Percentiles rank a stretch among this genome's conserved stretches.
Conservation (phyloP, 2,797 vertebrate genomes). For the Anguilla obscura region DNA sequence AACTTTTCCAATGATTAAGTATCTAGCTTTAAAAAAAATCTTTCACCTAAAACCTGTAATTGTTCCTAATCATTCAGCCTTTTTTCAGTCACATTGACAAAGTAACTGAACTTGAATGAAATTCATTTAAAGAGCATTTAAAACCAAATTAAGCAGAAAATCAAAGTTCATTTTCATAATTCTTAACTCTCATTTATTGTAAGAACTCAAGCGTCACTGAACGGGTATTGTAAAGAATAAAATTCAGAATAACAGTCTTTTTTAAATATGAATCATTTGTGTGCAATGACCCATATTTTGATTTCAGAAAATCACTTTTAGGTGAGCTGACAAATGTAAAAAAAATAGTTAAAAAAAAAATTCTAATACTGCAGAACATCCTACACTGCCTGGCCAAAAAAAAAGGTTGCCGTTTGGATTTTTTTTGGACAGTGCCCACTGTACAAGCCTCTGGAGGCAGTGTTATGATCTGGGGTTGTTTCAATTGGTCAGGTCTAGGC, state of each 20-base stretch:
- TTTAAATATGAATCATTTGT: neutral
- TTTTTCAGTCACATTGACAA: slow-evolving; percentile 2
- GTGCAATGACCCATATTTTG: neutral
- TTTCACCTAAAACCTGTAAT: slow-evolving; percentile 17
- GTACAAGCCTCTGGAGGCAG: no score
- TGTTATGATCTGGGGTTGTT: no score
- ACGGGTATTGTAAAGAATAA: neutral
- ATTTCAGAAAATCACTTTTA: neutral
- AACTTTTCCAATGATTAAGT: neutral
- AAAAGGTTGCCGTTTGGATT: no score
- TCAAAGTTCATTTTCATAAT: neutral
- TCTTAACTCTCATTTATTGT: neutral
- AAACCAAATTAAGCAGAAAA: neutral
- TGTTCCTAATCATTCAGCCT: slow-evolving; percentile 11
- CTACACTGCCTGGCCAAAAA: neutral
- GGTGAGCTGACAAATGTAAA: neutral
- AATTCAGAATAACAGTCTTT: neutral
- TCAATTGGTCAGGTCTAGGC: no score
- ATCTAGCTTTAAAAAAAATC: neutral
- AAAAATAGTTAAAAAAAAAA: neutral
- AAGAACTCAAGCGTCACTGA: neutral
- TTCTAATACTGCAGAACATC: neutral
- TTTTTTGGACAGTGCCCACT: no score
- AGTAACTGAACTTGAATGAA: neutral
- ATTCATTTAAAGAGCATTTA: neutral